Conservation (phyloP, 2,113 vertebrate species). For the Neolamprologus caudopunctatus region DNA sequence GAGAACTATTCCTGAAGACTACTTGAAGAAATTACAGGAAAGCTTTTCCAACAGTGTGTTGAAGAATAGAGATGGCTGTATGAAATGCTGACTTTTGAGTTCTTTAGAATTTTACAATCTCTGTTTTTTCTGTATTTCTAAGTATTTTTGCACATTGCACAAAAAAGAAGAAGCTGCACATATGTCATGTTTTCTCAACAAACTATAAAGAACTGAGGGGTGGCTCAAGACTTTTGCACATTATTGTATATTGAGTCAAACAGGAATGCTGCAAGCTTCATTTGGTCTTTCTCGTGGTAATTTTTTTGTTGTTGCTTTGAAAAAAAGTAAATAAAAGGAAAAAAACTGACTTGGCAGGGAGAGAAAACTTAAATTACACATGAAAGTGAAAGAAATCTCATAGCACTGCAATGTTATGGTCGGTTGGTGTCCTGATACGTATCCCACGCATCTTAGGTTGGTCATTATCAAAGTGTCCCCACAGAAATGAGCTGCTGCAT, state of each 20-base stretch:
- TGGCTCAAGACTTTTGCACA: background rate
- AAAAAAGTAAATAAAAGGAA: background rate
- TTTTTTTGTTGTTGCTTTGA: background rate
- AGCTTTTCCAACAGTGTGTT: rapidly evolving
- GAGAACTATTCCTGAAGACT: background rate
- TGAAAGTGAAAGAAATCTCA: background rate
- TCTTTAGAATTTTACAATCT: background rate
- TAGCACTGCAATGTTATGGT: background rate
- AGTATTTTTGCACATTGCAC: rapidly evolving
- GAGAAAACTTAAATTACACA: background rate
- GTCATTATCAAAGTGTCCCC: background rate
- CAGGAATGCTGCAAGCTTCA: background rate
- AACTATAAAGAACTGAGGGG: background rate
- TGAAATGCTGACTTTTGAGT: background rate
- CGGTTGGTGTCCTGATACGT: background rate
- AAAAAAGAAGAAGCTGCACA: background rate
- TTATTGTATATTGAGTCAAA: background rate
- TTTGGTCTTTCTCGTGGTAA: background rate
- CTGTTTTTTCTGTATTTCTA: background rate
- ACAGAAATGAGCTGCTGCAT: background rate
- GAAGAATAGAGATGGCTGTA: background rate
- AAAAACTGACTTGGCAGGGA: background rate
- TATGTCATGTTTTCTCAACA: background rate
- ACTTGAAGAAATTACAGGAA: background rate
- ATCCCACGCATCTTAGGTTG: background rate